Percentiles rank a stretch among this genome's conserved stretches.
Conservation (phyloP, 2,113 vertebrate genomes). For the Epinephelus moara region DNA sequence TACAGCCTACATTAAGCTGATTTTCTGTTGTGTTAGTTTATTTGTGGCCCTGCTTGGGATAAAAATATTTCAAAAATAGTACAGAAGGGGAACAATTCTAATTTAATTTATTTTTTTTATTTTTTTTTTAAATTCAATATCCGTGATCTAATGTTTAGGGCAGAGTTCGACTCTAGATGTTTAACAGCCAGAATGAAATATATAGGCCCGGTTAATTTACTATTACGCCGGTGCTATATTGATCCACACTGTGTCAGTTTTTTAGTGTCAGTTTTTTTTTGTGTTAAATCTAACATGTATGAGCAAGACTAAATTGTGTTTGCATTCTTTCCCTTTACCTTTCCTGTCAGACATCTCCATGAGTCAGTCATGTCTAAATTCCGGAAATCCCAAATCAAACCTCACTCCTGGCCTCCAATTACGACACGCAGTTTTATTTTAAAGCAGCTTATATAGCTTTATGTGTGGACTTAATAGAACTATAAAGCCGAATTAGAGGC, state of each 20-base stretch:
- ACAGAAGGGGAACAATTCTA: too few relatives aligned
- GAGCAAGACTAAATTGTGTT: neutral
- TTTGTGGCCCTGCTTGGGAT: neutral
- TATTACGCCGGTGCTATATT: neutral
- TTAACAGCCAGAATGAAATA: neutral
- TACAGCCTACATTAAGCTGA: neutral
- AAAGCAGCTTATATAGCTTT: conserved; percentile 66
- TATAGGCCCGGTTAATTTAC: neutral
- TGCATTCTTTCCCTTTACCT: neutral
- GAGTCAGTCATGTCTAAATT: neutral
- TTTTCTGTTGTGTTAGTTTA: neutral
- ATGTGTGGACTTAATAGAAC: conserved; percentile 72
- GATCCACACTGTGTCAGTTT: neutral
- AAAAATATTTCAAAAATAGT: too few relatives aligned
- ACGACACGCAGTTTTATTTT: conserved; percentile 58
- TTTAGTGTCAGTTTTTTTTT: neutral
- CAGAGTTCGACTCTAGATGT: neutral
- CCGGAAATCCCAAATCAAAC: conserved; percentile 36
- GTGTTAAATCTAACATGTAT: neutral
- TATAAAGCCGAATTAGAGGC: conserved; percentile 55
- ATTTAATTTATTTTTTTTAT: too few relatives aligned
- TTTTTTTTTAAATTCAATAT: too few relatives aligned
- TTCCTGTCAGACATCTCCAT: neutral
- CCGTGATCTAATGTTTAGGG: neutral
- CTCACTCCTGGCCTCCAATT: conserved; percentile 43